phyloP scores from a whole-genome alignment of 2,888 invertebrate species.

The Pardosa pseudoannulata region DNA sequence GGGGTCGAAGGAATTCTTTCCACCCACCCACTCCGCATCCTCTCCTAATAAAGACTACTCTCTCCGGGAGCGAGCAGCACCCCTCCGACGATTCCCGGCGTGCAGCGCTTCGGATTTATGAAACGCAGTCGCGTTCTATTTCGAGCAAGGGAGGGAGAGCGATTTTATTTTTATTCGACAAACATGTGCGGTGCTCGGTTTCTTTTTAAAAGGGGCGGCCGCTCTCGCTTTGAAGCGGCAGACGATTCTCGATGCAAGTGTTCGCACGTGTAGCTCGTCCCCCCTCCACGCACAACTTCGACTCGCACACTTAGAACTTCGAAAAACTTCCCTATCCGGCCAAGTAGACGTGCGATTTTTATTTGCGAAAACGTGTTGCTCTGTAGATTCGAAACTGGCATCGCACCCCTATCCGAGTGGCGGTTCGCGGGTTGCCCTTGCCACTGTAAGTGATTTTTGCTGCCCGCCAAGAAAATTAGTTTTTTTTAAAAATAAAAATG shows the following conservation, averaged over 20 bases:
- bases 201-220: constrained; percentile 16
- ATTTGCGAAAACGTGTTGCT: no score
- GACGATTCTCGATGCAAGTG: constrained; percentile 45
- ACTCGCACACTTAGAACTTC: background rate
- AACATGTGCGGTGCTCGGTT: constrained; percentile 22
- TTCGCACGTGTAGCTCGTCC: constrained; percentile 23
- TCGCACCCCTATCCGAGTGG: no score
- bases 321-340: no score
- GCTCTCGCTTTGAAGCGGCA: constrained; percentile 1
- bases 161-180: constrained; percentile 55
- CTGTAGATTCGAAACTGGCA: no score
- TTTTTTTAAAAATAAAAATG: no score
- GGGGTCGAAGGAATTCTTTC: no score
- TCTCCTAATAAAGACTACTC: constrained; percentile 5
- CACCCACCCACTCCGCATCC: background rate
- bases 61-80: background rate
- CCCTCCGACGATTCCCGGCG: background rate
- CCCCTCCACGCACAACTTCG: background rate
- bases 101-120: background rate
- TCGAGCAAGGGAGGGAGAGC: constrained; percentile 21
- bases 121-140: constrained; percentile 29
- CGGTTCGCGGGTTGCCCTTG: no score
- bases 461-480: no score
- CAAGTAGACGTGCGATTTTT: background rate
- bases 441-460: no score